A percentile compares a stretch with the other conserved stretches of the same genome.
Conservation (phyloP, 2,888 invertebrate genomes). For the Eucera pruinosa region DNA sequence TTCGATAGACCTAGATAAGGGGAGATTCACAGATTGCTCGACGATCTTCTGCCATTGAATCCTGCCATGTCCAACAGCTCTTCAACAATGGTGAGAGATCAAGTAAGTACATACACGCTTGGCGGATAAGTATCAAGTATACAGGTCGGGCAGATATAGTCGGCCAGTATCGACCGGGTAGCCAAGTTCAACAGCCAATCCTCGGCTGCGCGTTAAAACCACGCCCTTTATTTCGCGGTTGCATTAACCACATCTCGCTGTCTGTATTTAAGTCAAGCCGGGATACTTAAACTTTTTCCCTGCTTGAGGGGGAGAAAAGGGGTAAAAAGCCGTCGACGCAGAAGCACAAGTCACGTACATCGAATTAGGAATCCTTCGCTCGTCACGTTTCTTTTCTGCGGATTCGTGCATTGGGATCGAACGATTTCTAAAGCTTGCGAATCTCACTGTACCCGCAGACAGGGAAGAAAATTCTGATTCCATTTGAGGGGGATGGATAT, state of each 20-base stretch:
- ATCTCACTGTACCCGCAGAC: too few relatives aligned
- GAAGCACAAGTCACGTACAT: constrained; percentile 41
- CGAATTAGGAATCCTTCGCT: constrained; percentile 35
- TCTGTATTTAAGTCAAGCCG: constrained; percentile 68
- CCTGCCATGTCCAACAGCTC: constrained; percentile 58
- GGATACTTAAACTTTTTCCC: constrained; percentile 59
- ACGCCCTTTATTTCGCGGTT: constrained; percentile 84
- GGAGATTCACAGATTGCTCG: constrained; percentile 7
- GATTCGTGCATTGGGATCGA: constrained; percentile 27
- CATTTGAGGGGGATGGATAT: neutral
- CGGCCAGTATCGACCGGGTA: constrained; percentile 83
- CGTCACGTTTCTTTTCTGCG: constrained; percentile 24
- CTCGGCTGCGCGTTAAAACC: constrained; percentile 83
- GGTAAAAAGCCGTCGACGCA: constrained; percentile 5
- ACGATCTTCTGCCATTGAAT: constrained; percentile 50
- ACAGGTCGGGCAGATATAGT: constrained; percentile 79
- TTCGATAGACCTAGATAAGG: constrained; percentile 3
- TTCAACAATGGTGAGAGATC: constrained; percentile 40
- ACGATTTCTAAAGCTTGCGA: neutral
- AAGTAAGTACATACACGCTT: constrained; percentile 68
- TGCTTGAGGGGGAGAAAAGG: constrained; percentile 37
- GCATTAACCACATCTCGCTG: constrained; percentile 81
- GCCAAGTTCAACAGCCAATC: constrained; percentile 84
- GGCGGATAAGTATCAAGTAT: constrained; percentile 81
- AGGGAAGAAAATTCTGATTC: neutral